Conservation (phyloP, 2,113 vertebrate species). For the Furnarius figulus region DNA sequence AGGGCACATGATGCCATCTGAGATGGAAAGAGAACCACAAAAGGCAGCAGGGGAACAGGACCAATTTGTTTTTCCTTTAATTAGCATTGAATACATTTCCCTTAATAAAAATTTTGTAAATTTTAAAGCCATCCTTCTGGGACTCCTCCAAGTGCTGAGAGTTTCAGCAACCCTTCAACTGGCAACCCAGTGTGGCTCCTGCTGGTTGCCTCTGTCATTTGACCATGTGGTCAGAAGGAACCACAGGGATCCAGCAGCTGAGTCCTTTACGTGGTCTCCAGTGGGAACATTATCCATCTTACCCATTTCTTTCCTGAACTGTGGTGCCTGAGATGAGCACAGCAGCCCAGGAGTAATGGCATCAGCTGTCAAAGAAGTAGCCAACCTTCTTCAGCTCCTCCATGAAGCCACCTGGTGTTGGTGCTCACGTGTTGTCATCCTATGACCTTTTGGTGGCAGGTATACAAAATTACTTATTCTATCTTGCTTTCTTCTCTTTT, state of each 20-base stretch:
- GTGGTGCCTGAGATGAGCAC: background rate
- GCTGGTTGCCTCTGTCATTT: background rate
- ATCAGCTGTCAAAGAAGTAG: background rate
- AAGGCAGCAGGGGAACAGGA: background rate
- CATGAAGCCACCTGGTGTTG: background rate
- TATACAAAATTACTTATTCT: background rate
- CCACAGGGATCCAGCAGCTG: background rate
- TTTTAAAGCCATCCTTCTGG: background rate
- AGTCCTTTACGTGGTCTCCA: background rate
- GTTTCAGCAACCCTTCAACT: background rate
- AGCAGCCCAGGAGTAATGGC: background rate
- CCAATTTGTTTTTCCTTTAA: background rate
- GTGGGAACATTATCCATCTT: background rate
- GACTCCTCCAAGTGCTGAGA: background rate
- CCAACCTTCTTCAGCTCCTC: background rate
- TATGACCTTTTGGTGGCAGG: background rate
- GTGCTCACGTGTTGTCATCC: background rate
- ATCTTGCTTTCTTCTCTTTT: too few species aligned
- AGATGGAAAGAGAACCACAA: background rate
- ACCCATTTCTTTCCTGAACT: background rate
- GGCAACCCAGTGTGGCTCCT: background rate
- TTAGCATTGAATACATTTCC: background rate
- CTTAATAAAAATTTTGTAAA: background rate
- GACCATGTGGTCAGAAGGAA: accelerated
- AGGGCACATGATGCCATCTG: background rate